These are phyloP conservation scores for Sarcophilus harrisii DNA, from an alignment of 2,797 vertebrate genomes.

Conservation along the genomic window DNA sequence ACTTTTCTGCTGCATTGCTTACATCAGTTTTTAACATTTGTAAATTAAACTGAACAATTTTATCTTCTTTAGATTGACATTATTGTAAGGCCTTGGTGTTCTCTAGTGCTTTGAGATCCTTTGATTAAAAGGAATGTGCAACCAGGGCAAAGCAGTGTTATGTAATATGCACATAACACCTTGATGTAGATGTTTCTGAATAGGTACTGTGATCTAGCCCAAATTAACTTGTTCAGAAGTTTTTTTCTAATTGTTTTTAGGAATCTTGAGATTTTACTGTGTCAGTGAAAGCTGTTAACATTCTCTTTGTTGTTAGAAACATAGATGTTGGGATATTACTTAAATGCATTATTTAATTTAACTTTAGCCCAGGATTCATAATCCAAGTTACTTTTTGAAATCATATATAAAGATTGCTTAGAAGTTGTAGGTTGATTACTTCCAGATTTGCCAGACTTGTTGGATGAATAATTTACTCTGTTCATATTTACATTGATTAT, in stretches of 20 bases:
- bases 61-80: slow-evolving; percentile 43
- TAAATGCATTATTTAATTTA: slow-evolving; percentile 50
- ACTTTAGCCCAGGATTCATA: slow-evolving; percentile 26
- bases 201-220: slow-evolving; percentile 1
- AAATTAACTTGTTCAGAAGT: slow-evolving; percentile 25
- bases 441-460: slow-evolving; percentile 37
- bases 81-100: slow-evolving; percentile 65
- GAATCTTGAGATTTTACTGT: neutral
- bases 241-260: slow-evolving; percentile 44
- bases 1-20: neutral
- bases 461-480: slow-evolving; percentile 22
- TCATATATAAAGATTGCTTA: slow-evolving; percentile 1
- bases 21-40: slow-evolving; percentile 40
- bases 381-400: slow-evolving; percentile 33
- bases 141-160: slow-evolving; percentile 77
- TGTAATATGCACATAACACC: slow-evolving; percentile 73
- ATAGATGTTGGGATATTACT: slow-evolving; percentile 33
- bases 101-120: slow-evolving; percentile 76
- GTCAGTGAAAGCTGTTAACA: slow-evolving; percentile 38
- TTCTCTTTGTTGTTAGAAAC: slow-evolving; percentile 41
- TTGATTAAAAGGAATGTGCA: slow-evolving; percentile 79
- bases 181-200: slow-evolving; percentile 51
- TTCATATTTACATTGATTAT: slow-evolving; percentile 36
- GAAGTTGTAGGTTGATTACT: slow-evolving; percentile 46
- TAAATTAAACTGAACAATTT: slow-evolving; percentile 38